Evolutionary conservation across 2,113 vertebrate genomes (phyloP).

Genomic region (Corythoichthys intestinalis): DNA sequence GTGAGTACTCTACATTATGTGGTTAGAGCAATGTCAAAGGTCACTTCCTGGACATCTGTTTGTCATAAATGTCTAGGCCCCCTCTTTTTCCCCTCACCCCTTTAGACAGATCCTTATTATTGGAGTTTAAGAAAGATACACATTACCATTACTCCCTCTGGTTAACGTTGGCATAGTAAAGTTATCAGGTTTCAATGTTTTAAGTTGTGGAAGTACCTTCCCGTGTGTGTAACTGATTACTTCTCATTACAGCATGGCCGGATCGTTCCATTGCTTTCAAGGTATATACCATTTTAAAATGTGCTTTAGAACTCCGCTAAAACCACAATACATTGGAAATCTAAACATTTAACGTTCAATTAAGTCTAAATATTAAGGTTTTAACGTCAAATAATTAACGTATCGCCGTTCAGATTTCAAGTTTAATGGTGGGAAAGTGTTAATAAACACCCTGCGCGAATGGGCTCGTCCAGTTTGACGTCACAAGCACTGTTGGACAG

Average conservation of each 20-base stretch:
- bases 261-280: conserved; percentile 20
- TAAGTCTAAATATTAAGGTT: no score
- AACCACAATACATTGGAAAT: background rate
- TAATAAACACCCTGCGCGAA: background rate
- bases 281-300: background rate
- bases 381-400: background rate
- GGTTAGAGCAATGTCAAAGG: conserved; percentile 5
- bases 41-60: conserved; percentile 44
- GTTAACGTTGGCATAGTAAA: conserved; percentile 16
- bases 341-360: background rate
- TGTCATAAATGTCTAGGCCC: conserved; percentile 26
- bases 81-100: conserved; percentile 2
- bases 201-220: conserved; percentile 22
- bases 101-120: conserved; percentile 1
- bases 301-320: background rate
- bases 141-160: background rate
- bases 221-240: conserved; percentile 48
- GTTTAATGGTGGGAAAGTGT: background rate
- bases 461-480: conserved; percentile 41
- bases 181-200: conserved; percentile 19
- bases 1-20: background rate
- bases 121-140: conserved; percentile 4
- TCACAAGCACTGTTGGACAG: conserved; percentile 55
- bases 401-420: background rate
- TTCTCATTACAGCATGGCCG: conserved; percentile 52